A percentile compares a stretch with the other conserved stretches of the same genome.
Conservation (phyloP, 1,140 invertebrate species). For the Druon quercuslanigerum region DNA sequence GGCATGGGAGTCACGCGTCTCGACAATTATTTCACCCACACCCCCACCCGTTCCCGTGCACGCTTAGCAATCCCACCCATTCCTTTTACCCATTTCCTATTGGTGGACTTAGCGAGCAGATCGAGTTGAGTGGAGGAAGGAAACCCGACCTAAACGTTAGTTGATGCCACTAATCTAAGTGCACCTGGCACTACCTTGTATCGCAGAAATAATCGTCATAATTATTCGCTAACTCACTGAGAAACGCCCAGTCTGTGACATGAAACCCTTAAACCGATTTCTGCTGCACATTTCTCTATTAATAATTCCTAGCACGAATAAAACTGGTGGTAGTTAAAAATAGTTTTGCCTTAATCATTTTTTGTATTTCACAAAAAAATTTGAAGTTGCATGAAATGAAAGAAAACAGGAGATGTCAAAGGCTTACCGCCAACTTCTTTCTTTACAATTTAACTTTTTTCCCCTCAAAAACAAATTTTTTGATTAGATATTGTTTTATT, state of each 20-base stretch:
- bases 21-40: constrained; percentile 68
- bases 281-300: neutral
- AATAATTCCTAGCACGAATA: too few species aligned
- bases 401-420: too few species aligned
- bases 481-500: too few species aligned
- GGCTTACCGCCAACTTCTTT: too few species aligned
- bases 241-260: constrained; percentile 19
- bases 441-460: too few species aligned
- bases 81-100: constrained; percentile 52
- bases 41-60: constrained; percentile 34
- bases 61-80: constrained; percentile 32
- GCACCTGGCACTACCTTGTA: constrained; percentile 54
- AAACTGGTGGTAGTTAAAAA: too few species aligned
- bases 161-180: constrained; percentile 55
- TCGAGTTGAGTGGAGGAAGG: constrained; percentile 10
- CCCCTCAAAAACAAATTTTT: too few species aligned
- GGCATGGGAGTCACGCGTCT: constrained; percentile 67
- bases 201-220: constrained; percentile 46
- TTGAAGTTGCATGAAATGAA: too few species aligned
- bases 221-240: constrained; percentile 55
- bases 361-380: neutral
- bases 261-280: neutral
- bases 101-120: constrained; percentile 46
- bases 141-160: constrained; percentile 47
- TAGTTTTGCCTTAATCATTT: neutral